A percentile compares a stretch with the other conserved stretches of the same genome.
phyloP scores from a whole-genome alignment of 1,140 invertebrate species.

The Aphaenogaster rudis region DNA sequence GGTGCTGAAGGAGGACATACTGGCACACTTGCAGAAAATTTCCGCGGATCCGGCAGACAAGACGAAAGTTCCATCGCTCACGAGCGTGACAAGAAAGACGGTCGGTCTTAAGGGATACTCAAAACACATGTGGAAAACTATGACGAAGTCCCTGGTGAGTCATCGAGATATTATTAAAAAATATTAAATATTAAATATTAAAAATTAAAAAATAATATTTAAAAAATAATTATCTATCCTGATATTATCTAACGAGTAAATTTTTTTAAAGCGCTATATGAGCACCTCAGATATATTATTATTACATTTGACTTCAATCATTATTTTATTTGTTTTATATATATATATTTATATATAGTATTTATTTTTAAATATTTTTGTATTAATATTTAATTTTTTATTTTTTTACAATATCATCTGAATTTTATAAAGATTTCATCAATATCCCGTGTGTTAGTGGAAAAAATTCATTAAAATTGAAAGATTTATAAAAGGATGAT shows the following conservation, averaged over 20 bases:
- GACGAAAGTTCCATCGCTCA: constrained; percentile 71
- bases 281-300: too few relatives aligned
- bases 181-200: too few relatives aligned
- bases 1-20: constrained; percentile 98
- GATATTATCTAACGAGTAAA: neutral
- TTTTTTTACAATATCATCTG: neutral
- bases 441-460: neutral
- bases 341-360: too few relatives aligned
- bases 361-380: neutral
- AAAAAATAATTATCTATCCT: neutral
- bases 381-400: neutral
- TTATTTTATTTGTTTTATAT: neutral
- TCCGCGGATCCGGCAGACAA: constrained; percentile 77
- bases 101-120: constrained; percentile 92
- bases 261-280: neutral
- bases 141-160: constrained; percentile 95
- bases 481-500: neutral
- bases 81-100: constrained; percentile 72
- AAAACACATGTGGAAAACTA: constrained; percentile 98
- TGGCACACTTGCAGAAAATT: constrained; percentile 91
- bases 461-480: neutral
- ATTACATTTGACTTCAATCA: neutral
- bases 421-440: neutral
- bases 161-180: neutral
- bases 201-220: too few relatives aligned